Evolutionary conservation across 2,888 invertebrate genomes (phyloP).

Genomic region (Nycteola revayana): DNA sequence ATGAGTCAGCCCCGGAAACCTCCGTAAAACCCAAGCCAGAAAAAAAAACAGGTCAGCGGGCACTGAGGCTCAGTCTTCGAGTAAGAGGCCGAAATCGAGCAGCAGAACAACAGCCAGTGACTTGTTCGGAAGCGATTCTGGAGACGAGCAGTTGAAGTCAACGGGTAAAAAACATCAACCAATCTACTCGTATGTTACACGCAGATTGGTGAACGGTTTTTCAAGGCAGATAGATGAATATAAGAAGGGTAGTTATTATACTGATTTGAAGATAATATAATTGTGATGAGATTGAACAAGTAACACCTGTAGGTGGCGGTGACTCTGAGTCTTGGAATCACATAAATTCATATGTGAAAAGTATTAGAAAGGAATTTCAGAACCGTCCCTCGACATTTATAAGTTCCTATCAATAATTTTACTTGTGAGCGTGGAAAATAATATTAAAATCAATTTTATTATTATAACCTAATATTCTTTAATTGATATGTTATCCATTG

Average conservation of each 20-base stretch:
- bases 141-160: background rate
- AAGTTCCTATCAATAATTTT: background rate
- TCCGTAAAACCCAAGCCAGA: background rate
- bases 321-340: slow-evolving; percentile 8
- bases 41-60: background rate
- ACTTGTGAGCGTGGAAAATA: background rate
- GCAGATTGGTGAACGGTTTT: slow-evolving; percentile 7
- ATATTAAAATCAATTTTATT: background rate
- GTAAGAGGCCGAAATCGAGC: background rate
- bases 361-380: slow-evolving; percentile 6
- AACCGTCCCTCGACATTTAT: background rate
- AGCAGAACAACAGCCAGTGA: background rate
- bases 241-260: slow-evolving; percentile 10
- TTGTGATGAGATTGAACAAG: slow-evolving; percentile 11
- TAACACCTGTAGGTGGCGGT: slow-evolving; percentile 8
- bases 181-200: slow-evolving; percentile 1
- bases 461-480: background rate
- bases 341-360: slow-evolving; percentile 3
- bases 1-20: background rate
- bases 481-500: background rate
- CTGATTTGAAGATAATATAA: slow-evolving; percentile 16
- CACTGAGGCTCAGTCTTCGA: background rate
- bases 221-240: slow-evolving; percentile 1
- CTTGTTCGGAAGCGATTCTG: background rate
- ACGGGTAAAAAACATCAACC: slow-evolving; percentile 2